Base-by-base conservation (phyloP, 2,113 vertebrate genomes). In the Myotis davidii region DNA sequence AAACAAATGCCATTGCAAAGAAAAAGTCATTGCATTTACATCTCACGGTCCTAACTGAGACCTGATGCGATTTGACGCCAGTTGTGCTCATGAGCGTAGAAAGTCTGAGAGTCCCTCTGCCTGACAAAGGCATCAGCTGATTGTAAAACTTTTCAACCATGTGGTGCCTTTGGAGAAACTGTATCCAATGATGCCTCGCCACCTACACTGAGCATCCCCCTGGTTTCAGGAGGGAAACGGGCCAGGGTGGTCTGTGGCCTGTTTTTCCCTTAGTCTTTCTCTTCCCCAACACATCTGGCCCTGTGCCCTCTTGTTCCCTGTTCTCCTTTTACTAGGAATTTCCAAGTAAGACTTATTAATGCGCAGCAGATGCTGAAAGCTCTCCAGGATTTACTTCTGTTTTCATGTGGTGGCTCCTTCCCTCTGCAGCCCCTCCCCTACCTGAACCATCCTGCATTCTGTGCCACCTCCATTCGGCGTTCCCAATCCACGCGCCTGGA, bases 381-480 rank as follows among this genome's bases (percentile, higher is more conserved):
- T 94, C 96, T 64, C 96, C 97, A 94, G 96, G 91, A 95, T 98
- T 98, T 97, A 2, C 95, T 98, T 98, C 94, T 94, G 98, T 98
- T 96, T 96, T 97, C 97, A 96, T 98, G 98, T 98, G 98, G 97
- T 98, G 98, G 97, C 97, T 98, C 97, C 98, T 97, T 95, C 77
- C 98, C 98, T 98, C 96, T 45, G 98, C 98, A 97, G 97, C 97
- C 98, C 97, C 96, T 98, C 97, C 95, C 97, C 98, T 98, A 98
- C 98, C 98, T 99, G 98, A 99, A 99, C 98, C 98, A 98, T 99
- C 9, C 25, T 20, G 1, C 18, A 1, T 52, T 98, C 99, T 99
- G 98, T 99, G 98, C 99, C 99, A 98, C 98, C 96, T 99, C 98
- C 99, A 98, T 99, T 98, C 98, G 98, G 99, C 99, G 98, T 98